Evolutionary conservation across 2,888 invertebrate genomes (phyloP).

Genomic region (Caenorhabditis sinica): DNA sequence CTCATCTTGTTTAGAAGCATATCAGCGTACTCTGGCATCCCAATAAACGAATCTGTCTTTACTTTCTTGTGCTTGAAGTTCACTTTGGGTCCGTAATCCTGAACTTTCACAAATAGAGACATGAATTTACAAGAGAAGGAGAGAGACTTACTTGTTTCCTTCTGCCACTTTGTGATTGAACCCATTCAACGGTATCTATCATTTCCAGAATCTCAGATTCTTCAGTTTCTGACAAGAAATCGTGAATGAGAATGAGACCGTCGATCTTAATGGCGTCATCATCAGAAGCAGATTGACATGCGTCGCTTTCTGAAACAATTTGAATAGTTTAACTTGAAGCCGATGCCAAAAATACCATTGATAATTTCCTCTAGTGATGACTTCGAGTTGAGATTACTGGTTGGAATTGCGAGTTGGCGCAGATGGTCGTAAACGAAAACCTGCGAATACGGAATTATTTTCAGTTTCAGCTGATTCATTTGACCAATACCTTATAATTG

Average conservation of each 20-base stretch:
- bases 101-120: background rate
- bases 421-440: slow-evolving; percentile 66
- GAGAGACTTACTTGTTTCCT: slow-evolving; percentile 88
- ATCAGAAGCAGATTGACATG: slow-evolving; percentile 26
- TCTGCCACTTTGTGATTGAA: slow-evolving; percentile 93
- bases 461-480: background rate
- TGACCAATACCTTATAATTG: slow-evolving; percentile 58
- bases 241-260: slow-evolving; percentile 84
- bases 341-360: slow-evolving; percentile 39
- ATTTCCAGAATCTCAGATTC: slow-evolving; percentile 87
- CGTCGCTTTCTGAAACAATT: slow-evolving; percentile 33
- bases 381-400: slow-evolving; percentile 57
- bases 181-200: slow-evolving; percentile 92
- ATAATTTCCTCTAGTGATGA: slow-evolving; percentile 70
- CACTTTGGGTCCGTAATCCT: slow-evolving; percentile 97
- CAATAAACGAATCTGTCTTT: slow-evolving; percentile 76
- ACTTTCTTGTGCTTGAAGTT: slow-evolving; percentile 95
- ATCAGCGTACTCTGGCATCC: slow-evolving; percentile 90
- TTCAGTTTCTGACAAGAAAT: slow-evolving; percentile 90
- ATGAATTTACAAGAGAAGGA: slow-evolving; percentile 84
- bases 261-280: slow-evolving; percentile 69
- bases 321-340: background rate
- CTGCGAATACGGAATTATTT: slow-evolving; percentile 16
- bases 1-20: slow-evolving; percentile 78
- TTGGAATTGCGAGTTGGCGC: slow-evolving; percentile 55